A percentile compares a stretch with the other conserved stretches of the same genome.
phyloP scores from a whole-genome alignment of 2,113 vertebrate species.

The Canis aureus region DNA sequence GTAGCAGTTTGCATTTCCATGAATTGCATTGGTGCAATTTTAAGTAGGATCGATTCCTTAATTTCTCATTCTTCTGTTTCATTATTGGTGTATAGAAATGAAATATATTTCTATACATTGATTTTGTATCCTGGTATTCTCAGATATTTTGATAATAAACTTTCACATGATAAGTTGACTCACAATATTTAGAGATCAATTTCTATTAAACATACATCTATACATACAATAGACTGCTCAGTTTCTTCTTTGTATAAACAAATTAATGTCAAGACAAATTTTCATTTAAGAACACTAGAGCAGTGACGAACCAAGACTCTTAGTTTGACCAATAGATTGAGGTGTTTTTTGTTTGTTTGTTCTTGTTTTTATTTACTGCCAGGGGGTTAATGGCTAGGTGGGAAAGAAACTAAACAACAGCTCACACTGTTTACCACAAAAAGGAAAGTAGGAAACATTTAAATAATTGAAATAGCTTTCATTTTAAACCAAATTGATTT shows the following conservation, averaged over 20 bases:
- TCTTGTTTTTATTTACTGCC: neutral
- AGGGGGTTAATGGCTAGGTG: neutral
- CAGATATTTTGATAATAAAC: neutral
- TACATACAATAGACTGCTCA: neutral
- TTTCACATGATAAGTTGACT: neutral
- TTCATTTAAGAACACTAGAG: neutral
- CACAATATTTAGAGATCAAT: neutral
- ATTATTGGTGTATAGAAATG: no score
- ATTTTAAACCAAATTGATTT: neutral
- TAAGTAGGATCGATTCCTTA: no score
- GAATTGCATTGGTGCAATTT: no score
- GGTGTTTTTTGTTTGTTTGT: neutral
- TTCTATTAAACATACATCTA: neutral
- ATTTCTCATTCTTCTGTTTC: no score
- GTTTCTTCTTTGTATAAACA: neutral
- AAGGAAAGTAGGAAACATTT: neutral
- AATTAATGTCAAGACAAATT: neutral
- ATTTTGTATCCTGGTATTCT: no score
- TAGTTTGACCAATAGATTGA: neutral
- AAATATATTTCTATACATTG: no score
- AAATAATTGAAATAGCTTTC: neutral
- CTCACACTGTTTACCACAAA: neutral
- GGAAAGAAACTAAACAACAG: neutral
- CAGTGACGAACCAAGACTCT: neutral
- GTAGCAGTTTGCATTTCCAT: neutral